Percentiles rank a stretch among this genome's conserved stretches.
These are phyloP conservation scores for Nanger granti DNA, from an alignment of 2,113 vertebrate species.

Conservation along the genomic window DNA sequence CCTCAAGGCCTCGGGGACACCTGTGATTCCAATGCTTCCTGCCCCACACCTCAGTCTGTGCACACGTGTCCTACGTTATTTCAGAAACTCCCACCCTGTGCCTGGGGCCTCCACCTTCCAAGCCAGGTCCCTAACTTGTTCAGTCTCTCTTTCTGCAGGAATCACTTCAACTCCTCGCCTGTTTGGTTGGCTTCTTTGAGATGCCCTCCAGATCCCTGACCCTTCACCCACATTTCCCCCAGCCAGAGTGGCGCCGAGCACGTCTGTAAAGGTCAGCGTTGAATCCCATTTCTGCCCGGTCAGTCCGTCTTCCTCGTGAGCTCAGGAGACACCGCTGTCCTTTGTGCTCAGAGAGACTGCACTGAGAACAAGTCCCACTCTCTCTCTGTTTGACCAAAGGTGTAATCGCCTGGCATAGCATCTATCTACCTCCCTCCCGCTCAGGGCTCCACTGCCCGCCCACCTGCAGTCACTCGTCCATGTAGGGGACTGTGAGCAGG, in stretches of 20 bases:
- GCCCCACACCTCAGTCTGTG: neutral
- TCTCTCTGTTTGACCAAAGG: neutral
- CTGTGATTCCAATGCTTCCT: neutral
- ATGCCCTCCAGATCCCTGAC: neutral
- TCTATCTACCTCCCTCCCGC: neutral
- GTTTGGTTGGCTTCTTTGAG: neutral
- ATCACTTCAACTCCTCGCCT: neutral
- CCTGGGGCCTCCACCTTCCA: neutral
- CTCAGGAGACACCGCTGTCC: neutral
- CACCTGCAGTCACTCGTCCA: neutral
- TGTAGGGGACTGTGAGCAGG: neutral
- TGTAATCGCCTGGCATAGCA: neutral
- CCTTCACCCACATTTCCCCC: neutral
- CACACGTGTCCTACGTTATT: neutral
- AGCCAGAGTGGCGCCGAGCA: accelerated
- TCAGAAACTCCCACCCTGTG: neutral
- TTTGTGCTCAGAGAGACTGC: neutral
- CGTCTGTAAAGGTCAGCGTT: neutral
- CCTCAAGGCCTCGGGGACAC: neutral
- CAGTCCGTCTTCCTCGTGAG: neutral
- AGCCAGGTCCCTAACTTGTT: neutral
- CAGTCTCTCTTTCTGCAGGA: neutral
- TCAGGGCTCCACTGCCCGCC: neutral
- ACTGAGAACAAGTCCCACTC: neutral
- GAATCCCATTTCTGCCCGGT: neutral